Evolutionary conservation across 1,140 invertebrate species (phyloP), one percentile per base, ranked within the genome.

Genomic region (Caenorhabditis briggsae): DNA sequence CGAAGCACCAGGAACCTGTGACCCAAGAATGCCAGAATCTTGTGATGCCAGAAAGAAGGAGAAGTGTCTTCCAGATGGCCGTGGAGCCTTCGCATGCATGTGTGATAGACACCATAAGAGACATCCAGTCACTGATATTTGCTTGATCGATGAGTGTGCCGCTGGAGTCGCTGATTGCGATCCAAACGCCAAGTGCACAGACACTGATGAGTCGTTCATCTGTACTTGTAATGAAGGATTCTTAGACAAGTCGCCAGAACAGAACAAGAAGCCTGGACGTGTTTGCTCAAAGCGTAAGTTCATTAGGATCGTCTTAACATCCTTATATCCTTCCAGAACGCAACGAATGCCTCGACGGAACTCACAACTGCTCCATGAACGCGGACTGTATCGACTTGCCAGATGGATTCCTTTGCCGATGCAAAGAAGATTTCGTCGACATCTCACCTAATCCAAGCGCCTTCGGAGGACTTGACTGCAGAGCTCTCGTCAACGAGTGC

Each of bases 401-500:
- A 18, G 92, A 93, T 46, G 82, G 88, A 12, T 93, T 88, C 86
- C 86, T 91, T 7, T 93, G 93, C 89, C 65, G 83, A 55, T 93
- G 93, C 88, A 92, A 93, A 55, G 87, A 89, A 59, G 93, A 93
- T 14, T 93, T 87, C 88, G 89, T 92, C 33, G 91, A 92, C 65
- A 90, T 90, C 78, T 92, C 91, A 11, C 90, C 92, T 7, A 92
- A 92, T 84, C 91, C 92, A 9, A 88, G 88, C 14, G 86, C 87
- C 25, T 84, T 88, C 58, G 86, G 90, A 20, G 91, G 91, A 50
- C 53, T 92, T 48, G 86, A 91, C 3, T 92, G 91, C 83, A 83
- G 89, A 43, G 58, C 86, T n/a, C 70, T 90, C 14, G 87, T 92
- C 50, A 89, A 92, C 65, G 91, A 92, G 84, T 92, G 91, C 83